Conservation (phyloP, 2,888 invertebrate genomes). For the Oxyteleia sp. region DNA sequence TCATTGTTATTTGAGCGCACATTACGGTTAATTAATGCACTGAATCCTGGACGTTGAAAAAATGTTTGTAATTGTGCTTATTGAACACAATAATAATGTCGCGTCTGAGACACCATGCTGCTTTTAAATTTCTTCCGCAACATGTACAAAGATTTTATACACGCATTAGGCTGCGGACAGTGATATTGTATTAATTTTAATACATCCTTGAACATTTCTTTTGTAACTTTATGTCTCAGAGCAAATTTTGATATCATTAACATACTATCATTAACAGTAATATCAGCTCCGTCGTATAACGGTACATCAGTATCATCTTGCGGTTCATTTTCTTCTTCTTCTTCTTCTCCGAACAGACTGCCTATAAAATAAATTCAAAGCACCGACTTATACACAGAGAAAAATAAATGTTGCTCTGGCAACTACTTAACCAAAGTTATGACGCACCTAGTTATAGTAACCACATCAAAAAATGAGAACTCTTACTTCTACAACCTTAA, state of each 20-base stretch:
- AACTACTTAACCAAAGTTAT: no score
- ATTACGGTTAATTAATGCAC: no score
- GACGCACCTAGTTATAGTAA: no score
- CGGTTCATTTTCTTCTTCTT: no score
- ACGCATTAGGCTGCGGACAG: slow-evolving; percentile 22
- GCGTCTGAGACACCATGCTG: neutral
- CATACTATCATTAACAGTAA: neutral
- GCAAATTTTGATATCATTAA: slow-evolving; percentile 12
- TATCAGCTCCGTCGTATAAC: neutral
- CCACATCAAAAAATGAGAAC: no score
- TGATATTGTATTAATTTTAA: neutral
- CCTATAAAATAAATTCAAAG: no score
- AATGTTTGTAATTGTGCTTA: neutral
- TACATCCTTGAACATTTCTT: neutral
- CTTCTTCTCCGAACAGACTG: no score
- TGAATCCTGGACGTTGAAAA: no score
- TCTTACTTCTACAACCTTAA: no score
- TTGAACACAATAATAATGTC: slow-evolving; percentile 22
- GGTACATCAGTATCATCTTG: neutral
- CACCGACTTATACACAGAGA: neutral
- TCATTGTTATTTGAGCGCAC: neutral
- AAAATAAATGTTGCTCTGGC: no score
- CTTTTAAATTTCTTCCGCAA: slow-evolving; percentile 3
- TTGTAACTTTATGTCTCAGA: slow-evolving; percentile 5
- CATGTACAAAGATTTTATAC: slow-evolving; percentile 16